Base-by-base conservation (phyloP, 2,888 invertebrate genomes). In the Pollenia labialis region DNA sequence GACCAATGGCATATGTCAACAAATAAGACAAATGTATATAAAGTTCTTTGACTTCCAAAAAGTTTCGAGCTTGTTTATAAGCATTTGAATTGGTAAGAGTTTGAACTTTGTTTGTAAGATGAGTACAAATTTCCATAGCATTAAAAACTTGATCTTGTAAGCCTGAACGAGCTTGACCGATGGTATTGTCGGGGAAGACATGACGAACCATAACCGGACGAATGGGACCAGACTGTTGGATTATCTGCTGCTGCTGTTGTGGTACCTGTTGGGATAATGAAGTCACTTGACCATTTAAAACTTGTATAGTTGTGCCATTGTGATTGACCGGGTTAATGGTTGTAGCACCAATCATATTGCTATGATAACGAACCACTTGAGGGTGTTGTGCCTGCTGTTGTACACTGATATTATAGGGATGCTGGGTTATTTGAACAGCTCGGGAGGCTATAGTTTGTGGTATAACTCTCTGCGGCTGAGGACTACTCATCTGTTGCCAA, bases 1-100 rank as follows among this genome's bases (percentile, higher is more conserved):
- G 91, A 8, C 93, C 94, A 75, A 93, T 92, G 1, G 93, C 93
- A 81, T 93, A 93, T 0, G 93, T 93, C 81, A 93, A 91, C 54
- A 93, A 85, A 84, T 93, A 93, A 2, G 93, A 93, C 12, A 93
- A 88, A 89, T 93, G 93, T 72, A 93, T 93, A 66, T 93, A 93
- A 2, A 93, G 88, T 81, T 94, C 93, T 81, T 93, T 93, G 6
- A 93, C 91, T 89, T 93, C 93, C 50, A 91, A 89, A 81, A 90
- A 91, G 81, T 90, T 92, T 23, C 90, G 90, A 0, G 92, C 94
- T 71, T 91, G 91, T 87, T 93, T 93, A 81, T 93, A 93, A 0
- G 93, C 93, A 89, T 93, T 93, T 56, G 93, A 93, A 87, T 92
- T 92, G 16, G 93, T 93, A 2, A 93, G 88, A 0, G 93, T 93